phyloP scores from a whole-genome alignment of 2,797 vertebrate species.

The Lerista edwardsae region DNA sequence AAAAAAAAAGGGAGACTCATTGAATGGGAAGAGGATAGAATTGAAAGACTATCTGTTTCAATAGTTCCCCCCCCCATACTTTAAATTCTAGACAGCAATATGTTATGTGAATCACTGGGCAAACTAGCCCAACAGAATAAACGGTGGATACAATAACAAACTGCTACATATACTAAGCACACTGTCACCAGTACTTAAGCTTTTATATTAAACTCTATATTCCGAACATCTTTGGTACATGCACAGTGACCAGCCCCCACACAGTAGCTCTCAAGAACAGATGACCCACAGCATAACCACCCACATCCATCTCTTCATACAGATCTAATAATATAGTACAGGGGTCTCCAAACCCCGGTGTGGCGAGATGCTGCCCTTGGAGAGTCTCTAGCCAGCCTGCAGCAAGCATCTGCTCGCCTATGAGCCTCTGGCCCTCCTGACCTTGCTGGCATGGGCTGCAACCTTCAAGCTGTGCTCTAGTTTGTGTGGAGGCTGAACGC shows the following conservation, averaged over 20 bases:
- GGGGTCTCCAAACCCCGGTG: too few species aligned
- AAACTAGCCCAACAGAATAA: neutral
- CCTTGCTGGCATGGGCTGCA: too few species aligned
- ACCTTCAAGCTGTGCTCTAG: too few species aligned
- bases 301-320: neutral
- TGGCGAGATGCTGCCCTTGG: too few species aligned
- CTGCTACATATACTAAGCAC: neutral
- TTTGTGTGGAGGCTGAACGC: too few species aligned
- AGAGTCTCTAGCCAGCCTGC: too few species aligned
- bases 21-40: neutral
- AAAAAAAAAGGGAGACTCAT: neutral
- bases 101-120: neutral
- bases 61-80: neutral
- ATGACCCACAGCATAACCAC: neutral
- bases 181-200: neutral
- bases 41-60: conserved; percentile 23
- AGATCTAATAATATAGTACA: too few species aligned
- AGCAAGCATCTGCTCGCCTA: too few species aligned
- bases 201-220: neutral
- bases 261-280: neutral
- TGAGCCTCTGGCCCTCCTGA: too few species aligned
- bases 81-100: neutral
- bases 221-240: neutral
- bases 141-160: neutral
- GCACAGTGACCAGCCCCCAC: too few species aligned